Percentiles rank a stretch among this genome's conserved stretches.
phyloP scores from a whole-genome alignment of 64 coral and sea anemone species.

The Acropora tenuis region DNA sequence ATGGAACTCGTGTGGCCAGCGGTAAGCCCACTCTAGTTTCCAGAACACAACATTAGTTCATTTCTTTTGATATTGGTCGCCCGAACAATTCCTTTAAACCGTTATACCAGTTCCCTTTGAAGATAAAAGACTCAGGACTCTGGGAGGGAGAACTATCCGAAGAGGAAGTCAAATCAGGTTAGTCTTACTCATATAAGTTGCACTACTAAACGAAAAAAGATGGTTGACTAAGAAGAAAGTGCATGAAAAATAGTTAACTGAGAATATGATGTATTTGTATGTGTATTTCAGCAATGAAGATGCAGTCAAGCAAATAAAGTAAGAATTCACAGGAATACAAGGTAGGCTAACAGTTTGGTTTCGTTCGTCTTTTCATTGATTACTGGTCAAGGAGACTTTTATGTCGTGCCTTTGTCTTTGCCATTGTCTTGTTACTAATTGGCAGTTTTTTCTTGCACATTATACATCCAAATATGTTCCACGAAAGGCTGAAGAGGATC shows the following conservation, averaged over 20 bases:
- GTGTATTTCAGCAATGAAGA: slow-evolving; percentile 1
- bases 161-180: slow-evolving; percentile 51
- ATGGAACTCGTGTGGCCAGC: slow-evolving; percentile 54
- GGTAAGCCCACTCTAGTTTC: slow-evolving; percentile 52
- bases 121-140: slow-evolving; percentile 50
- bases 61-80: slow-evolving; percentile 64
- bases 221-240: background rate
- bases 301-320: background rate
- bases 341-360: background rate
- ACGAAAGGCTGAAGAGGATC: background rate
- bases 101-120: slow-evolving; percentile 51
- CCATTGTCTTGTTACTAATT: background rate
- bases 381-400: too few relatives aligned
- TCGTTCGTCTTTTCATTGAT: background rate
- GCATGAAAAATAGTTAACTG: background rate
- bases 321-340: background rate
- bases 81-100: slow-evolving; percentile 73
- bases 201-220: background rate
- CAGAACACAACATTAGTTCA: slow-evolving; percentile 64
- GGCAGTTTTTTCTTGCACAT: background rate
- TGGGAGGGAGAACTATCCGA: slow-evolving; percentile 71
- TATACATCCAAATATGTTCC: background rate
- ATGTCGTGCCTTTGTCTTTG: too few relatives aligned
- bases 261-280: background rate
- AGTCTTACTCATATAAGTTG: background rate